A percentile compares a stretch with the other conserved stretches of the same genome.
These are phyloP conservation scores for Spilogale gracilis DNA, from an alignment of 2,113 vertebrate species.

Conservation along the genomic window DNA sequence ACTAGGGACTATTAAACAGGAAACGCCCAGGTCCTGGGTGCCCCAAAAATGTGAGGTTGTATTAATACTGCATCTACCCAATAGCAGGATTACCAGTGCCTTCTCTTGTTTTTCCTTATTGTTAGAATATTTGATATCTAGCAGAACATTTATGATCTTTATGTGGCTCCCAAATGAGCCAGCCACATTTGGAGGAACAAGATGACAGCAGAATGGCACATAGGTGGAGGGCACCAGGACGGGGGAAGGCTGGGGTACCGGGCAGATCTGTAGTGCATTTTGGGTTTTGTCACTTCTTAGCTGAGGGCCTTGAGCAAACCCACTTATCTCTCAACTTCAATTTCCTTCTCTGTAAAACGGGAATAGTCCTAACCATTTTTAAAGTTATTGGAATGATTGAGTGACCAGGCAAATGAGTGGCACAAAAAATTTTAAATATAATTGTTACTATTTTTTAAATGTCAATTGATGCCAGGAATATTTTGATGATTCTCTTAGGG, in stretches of 20 bases:
- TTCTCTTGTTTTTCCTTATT: background rate
- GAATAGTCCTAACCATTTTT: background rate
- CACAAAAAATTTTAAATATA: background rate
- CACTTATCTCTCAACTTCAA: background rate
- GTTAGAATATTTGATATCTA: background rate
- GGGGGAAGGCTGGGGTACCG: no score
- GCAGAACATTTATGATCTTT: background rate
- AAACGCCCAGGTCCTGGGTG: accelerated
- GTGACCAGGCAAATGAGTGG: background rate
- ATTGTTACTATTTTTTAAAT: background rate
- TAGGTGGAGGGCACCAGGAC: accelerated
- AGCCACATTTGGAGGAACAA: background rate
- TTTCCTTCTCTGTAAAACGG: background rate
- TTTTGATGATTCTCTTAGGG: background rate
- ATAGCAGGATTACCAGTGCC: background rate
- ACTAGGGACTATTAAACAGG: background rate
- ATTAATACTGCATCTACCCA: accelerated
- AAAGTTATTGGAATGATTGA: background rate
- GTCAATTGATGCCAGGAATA: background rate
- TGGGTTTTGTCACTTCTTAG: background rate
- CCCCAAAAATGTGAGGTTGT: background rate
- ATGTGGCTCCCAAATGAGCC: background rate
- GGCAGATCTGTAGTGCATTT: accelerated
- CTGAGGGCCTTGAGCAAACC: background rate
- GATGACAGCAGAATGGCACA: accelerated